These are phyloP conservation scores for Litoditis marina DNA, from an alignment of 2,888 invertebrate species.

Conservation along the genomic window DNA sequence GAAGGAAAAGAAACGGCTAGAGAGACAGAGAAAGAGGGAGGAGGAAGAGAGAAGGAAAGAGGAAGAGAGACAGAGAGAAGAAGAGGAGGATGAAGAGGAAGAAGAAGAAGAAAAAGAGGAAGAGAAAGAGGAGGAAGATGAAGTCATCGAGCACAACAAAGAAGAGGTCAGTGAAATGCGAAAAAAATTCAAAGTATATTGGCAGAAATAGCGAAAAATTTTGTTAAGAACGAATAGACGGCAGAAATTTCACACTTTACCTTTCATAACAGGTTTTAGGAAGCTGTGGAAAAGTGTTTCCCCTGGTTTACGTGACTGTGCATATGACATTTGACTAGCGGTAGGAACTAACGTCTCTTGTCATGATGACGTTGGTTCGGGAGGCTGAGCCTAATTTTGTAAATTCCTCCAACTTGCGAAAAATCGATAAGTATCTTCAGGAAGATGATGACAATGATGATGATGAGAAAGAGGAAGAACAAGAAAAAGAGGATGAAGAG, in stretches of 20 bases:
- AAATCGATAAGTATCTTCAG: conserved; percentile 22
- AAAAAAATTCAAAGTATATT: no score
- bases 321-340: no score
- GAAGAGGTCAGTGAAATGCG: no score
- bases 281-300: neutral
- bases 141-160: conserved; percentile 22
- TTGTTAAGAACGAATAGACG: no score
- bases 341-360: no score
- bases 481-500: conserved; percentile 20
- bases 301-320: no score
- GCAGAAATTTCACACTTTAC: no score
- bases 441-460: conserved; percentile 34
- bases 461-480: conserved; percentile 15
- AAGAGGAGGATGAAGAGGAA: conserved; percentile 34
- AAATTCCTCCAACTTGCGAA: no score
- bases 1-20: conserved; percentile 13
- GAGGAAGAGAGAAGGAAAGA: conserved; percentile 8
- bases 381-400: no score
- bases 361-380: no score
- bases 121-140: conserved; percentile 19
- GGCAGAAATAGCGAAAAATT: no score
- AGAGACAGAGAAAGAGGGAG: conserved; percentile 13
- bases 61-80: conserved; percentile 8
- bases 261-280: neutral
- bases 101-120: conserved; percentile 34